Conservation (phyloP, 2,797 vertebrate species). For the Brachyalestes nurse region DNA sequence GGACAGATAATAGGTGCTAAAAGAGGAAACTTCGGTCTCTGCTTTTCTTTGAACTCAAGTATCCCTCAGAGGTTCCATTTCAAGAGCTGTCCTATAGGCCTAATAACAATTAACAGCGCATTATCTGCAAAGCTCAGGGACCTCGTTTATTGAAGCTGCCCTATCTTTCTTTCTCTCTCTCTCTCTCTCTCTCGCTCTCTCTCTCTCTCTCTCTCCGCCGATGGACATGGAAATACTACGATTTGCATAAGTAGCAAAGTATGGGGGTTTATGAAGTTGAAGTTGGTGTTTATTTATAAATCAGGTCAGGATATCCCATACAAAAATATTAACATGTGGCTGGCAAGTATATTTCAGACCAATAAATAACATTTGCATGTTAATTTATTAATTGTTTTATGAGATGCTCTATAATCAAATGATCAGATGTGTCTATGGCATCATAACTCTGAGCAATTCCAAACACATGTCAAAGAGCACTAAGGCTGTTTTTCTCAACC, state of each 20-base stretch:
- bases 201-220: not conserved
- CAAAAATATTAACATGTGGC: not conserved
- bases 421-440: no score
- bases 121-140: slow-evolving; percentile 3
- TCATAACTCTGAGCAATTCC: no score
- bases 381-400: no score
- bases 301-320: not conserved
- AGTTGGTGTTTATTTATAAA: not conserved
- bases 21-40: not conserved
- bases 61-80: slow-evolving; percentile 5
- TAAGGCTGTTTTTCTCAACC: no score
- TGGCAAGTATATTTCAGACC: not conserved
- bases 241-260: slow-evolving; percentile 8
- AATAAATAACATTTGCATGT: not conserved
- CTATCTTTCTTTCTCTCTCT: no score
- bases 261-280: not conserved
- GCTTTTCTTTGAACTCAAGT: slow-evolving; percentile 17
- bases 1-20: slow-evolving; percentile 12
- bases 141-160: not conserved
- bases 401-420: no score
- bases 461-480: no score
- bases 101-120: slow-evolving; percentile 10
- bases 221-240: not conserved
- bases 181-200: no score
- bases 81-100: slow-evolving; percentile 6